Evolutionary conservation across 92 coral and sea anemone genomes (phyloP), one percentile per base, ranked within the genome.

Genomic region (Epizoanthus stellaris): DNA sequence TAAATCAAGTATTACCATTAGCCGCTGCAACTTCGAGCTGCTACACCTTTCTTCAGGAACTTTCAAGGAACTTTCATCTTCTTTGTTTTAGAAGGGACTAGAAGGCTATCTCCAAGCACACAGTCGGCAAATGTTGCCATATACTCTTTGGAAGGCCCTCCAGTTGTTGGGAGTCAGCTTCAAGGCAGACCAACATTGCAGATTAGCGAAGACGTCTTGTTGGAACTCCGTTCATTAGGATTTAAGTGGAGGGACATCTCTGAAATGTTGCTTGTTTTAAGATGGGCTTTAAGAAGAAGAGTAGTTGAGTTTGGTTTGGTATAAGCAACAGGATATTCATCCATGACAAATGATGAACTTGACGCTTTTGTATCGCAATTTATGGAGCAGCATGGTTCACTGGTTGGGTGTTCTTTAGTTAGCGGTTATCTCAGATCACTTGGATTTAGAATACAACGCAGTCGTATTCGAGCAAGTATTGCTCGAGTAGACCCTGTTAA

Each of bases 141-240:
- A 57, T 82, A 87, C 64, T 87, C 77, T 21, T 45, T 82, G 72
- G 87, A 81, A 52, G 21, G 23, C 40, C 87, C 83, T 5, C 74
- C 79, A 53, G 76, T 47, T 49, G 69, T 75, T 75, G 75, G 81
- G 8, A 72, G 68, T 67, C 53, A 69, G 66, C 67, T 73, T 30
- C 87, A 67, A 49, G 85, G 91, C 53, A 88, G 91, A 64, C 91
- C 91, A 38, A 76, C 15, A 52, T 58, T 88, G 56, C 53, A 67
- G 52, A 82, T 82, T 67, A 83, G 45, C 23, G 70, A 82, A 75
- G 91, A 73, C 3, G 86, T 73, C 6, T 65, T 82, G 30, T 56
- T 88, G 14, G 72, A 88, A 76, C 74, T 88, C 73, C 87, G 80
- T 12, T 82, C 87, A 4, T 60, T 63, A 12, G 87, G 87, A 53